Base-by-base conservation (phyloP, 2,113 vertebrate genomes). In the Oncorhynchus clarkii region DNA sequence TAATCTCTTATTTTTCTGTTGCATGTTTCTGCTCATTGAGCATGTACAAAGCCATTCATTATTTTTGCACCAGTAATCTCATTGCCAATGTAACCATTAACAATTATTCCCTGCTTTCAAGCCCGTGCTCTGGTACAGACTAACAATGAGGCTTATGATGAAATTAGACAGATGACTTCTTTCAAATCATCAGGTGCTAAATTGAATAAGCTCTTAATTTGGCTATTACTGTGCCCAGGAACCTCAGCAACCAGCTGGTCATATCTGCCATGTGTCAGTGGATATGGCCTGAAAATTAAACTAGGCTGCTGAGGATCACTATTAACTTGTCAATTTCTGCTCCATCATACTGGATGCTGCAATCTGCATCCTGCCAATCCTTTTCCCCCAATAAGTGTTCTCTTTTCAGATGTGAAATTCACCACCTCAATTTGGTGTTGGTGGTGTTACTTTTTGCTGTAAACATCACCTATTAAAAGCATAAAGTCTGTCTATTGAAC, bases 401-500 rank as follows among this genome's bases (percentile, higher is more conserved):
- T 83, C 79, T 84, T 84, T 54, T 67, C 62, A 81, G 78, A 69
- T 70, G 72, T 77, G 80, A 80, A 75, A 78, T 72, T 65, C 70
- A 74, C 59, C 65, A 8, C 69, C 67, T 82, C 64, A 76, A 71
- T 74, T 5, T 72, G 60, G 77, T 78, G 80, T 86, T 73, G 70
- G 71, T 11, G n/a, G 39, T 45, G 39, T 77, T 72, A 69, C 22
- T 29, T 26, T 31, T 67, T 29, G 24, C 13, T 16, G 2, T 24
- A 14, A 67, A 29, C 13, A 31, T 14, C 2, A 16, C 27, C 65
- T 31, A 67, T 67, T 67, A 1, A 67, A 29, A 57, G 20, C 18
- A 57, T 16, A 13, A 27, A 13, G 29, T 66, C 64, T 29, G 26
- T 57, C 67, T 1, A 54, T 72, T 74, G 66, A 78, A 71, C 59